Conservation (phyloP, 2,888 invertebrate species). For the Troides helena region DNA sequence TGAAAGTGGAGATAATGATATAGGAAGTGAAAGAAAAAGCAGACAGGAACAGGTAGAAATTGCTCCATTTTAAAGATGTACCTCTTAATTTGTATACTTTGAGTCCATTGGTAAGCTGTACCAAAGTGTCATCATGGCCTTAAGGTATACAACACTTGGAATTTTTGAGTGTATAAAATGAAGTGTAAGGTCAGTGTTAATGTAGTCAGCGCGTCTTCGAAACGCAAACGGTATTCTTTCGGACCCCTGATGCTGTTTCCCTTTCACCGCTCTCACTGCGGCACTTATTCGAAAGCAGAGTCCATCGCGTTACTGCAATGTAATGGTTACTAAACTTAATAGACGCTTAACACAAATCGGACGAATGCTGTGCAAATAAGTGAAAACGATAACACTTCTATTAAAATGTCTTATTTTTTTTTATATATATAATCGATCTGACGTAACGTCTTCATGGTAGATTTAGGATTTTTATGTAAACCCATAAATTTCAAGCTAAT, state of each 20-base stretch:
- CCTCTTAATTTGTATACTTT: no score
- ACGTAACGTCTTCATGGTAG: neutral
- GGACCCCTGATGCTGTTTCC: slow-evolving; percentile 9
- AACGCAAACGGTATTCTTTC: slow-evolving; percentile 8
- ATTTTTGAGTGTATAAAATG: neutral
- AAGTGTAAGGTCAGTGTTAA: slow-evolving; percentile 8
- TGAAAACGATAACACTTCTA: neutral
- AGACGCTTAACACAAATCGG: slow-evolving; percentile 7
- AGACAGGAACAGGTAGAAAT: no score
- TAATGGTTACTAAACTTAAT: slow-evolving; percentile 16
- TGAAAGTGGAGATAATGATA: no score
- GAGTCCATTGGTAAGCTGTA: neutral
- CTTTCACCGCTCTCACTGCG: slow-evolving; percentile 28
- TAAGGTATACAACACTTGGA: neutral
- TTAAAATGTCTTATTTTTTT: neutral
- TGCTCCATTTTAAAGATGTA: no score
- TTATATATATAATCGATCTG: neutral
- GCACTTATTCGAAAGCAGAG: slow-evolving; percentile 26
- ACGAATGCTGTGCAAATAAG: neutral
- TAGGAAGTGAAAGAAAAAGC: no score
- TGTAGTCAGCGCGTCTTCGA: slow-evolving; percentile 1
- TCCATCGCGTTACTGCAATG: slow-evolving; percentile 1
- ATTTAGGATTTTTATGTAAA: neutral
- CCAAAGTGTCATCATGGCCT: neutral
- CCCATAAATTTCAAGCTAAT: no score